phyloP scores from a whole-genome alignment of 2,888 invertebrate species.

The Megastigmus dorsalis region DNA sequence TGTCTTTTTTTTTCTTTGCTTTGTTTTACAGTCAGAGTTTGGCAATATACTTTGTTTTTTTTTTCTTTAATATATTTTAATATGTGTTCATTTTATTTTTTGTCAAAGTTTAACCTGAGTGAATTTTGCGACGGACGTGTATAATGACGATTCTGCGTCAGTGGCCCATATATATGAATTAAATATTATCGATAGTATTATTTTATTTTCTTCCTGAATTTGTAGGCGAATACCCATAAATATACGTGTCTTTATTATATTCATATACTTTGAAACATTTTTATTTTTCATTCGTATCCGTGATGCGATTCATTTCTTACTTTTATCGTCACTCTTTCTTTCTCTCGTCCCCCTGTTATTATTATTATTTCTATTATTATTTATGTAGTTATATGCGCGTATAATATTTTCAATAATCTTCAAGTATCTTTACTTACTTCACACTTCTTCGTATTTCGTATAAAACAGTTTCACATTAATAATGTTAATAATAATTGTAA shows the following conservation, averaged over 20 bases:
- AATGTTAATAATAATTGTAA: slow-evolving; percentile 48
- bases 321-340: no score
- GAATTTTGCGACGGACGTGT: slow-evolving; percentile 24
- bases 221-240: slow-evolving; percentile 39
- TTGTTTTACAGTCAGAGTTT: slow-evolving; percentile 16
- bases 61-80: no score
- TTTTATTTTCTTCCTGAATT: slow-evolving; percentile 45
- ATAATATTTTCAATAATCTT: slow-evolving; percentile 50
- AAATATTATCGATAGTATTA: slow-evolving; percentile 24
- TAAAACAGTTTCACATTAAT: slow-evolving; percentile 48
- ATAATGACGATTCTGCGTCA: not conserved
- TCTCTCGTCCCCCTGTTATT: not conserved
- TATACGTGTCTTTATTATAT: slow-evolving; percentile 10
- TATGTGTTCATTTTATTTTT: slow-evolving; percentile 1
- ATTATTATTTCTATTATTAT: slow-evolving; percentile 26
- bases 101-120: slow-evolving; percentile 12
- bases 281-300: slow-evolving; percentile 25
- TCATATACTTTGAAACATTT: slow-evolving; percentile 32
- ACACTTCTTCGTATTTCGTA: slow-evolving; percentile 19
- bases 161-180: slow-evolving; percentile 6
- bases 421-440: slow-evolving; percentile 33
- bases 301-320: slow-evolving; percentile 34
- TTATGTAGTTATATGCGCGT: slow-evolving; percentile 30
- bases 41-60: slow-evolving; percentile 20
- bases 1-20: not conserved